Evolutionary conservation across 1,140 invertebrate genomes (phyloP).

Genomic region (Bathynomus jamesi): DNA sequence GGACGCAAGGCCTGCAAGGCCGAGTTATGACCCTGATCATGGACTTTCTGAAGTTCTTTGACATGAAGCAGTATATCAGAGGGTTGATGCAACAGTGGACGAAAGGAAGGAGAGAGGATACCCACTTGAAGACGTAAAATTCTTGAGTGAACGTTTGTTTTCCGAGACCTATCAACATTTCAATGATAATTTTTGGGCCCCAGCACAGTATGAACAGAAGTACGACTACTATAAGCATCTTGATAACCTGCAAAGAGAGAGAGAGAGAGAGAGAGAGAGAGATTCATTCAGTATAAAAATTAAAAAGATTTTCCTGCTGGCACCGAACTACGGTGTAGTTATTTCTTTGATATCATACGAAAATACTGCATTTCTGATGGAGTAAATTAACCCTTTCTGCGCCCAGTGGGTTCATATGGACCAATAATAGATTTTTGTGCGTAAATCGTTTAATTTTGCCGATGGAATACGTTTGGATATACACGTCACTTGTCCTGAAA

Average conservation of each 20-base stretch:
- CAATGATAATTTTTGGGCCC: conserved; percentile 45
- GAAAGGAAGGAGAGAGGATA: conserved; percentile 41
- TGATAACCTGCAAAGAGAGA: conserved; percentile 41
- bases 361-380: no score
- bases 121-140: conserved; percentile 38
- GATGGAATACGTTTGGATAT: no score
- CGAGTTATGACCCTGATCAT: conserved; percentile 31
- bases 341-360: no score
- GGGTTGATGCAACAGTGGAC: conserved; percentile 49
- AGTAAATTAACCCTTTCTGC: no score
- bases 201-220: conserved; percentile 49
- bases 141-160: conserved; percentile 36
- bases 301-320: no score
- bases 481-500: no score
- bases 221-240: conserved; percentile 45
- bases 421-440: no score
- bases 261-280: no score
- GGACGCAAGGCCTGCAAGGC: neutral
- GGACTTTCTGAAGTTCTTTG: conserved; percentile 47
- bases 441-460: no score
- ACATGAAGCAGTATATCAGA: conserved; percentile 52
- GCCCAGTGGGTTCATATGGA: no score
- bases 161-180: conserved; percentile 36
- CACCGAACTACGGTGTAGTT: no score
- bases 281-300: no score